phyloP scores from a whole-genome alignment of 2,797 vertebrate genomes.

The Telmatherina bonti region DNA sequence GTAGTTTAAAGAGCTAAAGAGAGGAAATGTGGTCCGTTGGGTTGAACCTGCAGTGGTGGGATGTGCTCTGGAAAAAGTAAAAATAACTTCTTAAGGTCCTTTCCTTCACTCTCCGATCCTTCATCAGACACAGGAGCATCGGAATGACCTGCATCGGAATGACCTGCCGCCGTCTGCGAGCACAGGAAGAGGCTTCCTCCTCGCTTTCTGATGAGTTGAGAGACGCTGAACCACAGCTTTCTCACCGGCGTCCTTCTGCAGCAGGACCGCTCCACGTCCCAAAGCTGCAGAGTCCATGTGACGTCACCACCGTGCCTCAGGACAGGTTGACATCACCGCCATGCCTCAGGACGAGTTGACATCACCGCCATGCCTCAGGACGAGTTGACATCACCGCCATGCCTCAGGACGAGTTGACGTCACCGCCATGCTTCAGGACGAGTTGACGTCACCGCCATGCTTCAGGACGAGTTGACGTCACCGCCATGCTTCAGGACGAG shows the following conservation, averaged over 20 bases:
- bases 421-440: too few relatives aligned
- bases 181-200: conserved; percentile 13
- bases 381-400: too few relatives aligned
- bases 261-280: conserved; percentile 22
- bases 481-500: too few relatives aligned
- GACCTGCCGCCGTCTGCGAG: conserved; percentile 26
- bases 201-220: conserved; percentile 14
- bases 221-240: conserved; percentile 28
- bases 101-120: conserved; percentile 35
- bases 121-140: conserved; percentile 34
- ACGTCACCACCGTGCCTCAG: conserved; percentile 31
- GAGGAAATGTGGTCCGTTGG: conserved; percentile 56
- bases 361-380: too few relatives aligned
- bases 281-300: conserved; percentile 48
- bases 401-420: too few relatives aligned
- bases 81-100: conserved; percentile 33
- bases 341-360: too few relatives aligned
- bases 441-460: too few relatives aligned
- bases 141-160: too few relatives aligned
- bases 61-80: conserved; percentile 52
- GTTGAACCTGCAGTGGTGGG: conserved; percentile 65
- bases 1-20: conserved; percentile 64
- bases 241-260: conserved; percentile 18
- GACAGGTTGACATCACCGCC: too few relatives aligned
- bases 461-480: too few relatives aligned